Evolutionary conservation across 2,797 vertebrate genomes (phyloP), one percentile per base, ranked within the genome.

Genomic region (Hipposideros larvatus): DNA sequence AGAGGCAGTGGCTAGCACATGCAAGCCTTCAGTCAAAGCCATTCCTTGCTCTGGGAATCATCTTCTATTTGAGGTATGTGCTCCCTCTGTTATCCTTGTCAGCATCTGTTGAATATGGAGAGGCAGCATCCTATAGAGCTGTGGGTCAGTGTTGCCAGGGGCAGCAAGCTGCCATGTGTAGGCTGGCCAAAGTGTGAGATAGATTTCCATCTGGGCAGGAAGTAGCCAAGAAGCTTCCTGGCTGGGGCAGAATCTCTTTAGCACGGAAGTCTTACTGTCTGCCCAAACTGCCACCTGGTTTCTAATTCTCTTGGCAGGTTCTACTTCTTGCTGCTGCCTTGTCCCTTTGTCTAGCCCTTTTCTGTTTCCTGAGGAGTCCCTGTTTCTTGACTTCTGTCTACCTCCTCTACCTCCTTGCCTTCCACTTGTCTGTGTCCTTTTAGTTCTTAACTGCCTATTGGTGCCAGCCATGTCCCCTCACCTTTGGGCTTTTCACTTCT

Each of bases 291-390:
- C 59, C 46, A 57, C 63, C 41, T 90, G 74, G 13, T 83, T 95
- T 75, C 85, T 75, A 65, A 70, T 68, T 91, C 43, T 95, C 74
- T 43, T 87, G 68, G 63, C 41, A 43, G 41, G 37, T 68, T 34
- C 55, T 74, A 34, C 37, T 22, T 71, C 61, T 46, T 22, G 18
- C 26, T 34, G 28, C 15, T n/a, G 41, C 22, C 37, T 90, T 73
- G 13, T 22, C 26, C 66, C 31, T 78, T 51, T 83, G 28, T 65
- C 77, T 75, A 57, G 66, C 22, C 14, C n/a, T 37, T 41, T 57
- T 87, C 88, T 87, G 21, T 78, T 84, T 96, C 88, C 73, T 43
- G 34, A 70, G 65, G n/a, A 80, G 55, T 46, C 73, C 24, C 24
- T 61, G 5, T 59, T 78, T 92, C 57, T 82, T 73, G 55, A 83